Base-by-base conservation (phyloP, 2,888 invertebrate species). In the Tetranychus piercei region DNA sequence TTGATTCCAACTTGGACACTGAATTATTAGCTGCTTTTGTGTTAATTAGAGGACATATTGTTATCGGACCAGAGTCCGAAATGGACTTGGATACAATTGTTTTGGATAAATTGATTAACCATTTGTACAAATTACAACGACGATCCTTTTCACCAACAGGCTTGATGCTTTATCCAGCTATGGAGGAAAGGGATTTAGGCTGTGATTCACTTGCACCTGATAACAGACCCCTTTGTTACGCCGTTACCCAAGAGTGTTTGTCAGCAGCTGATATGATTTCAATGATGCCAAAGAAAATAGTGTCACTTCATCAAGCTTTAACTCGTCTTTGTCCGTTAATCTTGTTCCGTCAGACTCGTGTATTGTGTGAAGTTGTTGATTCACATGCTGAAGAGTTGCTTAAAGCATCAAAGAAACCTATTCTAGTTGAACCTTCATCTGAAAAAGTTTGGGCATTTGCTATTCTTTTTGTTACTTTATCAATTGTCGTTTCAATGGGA, bases 401-500 rank as follows among this genome's bases (percentile, higher is more conserved):
- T 11, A 11, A n/a, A 11, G 71, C 71, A 9, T 65, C 73, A 67
- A 77, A 74, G 20, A 67, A 69, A 11, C 55, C 55, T 6, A 70
- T 74, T 8, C 44, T 77, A 18, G 75, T 76, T 15, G 77, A 77
- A 44, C 77, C 77, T 44, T 73, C 76, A 6, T 73, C 73, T 55
- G 76, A 77, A 34, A 77, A 74, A 22, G 77, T 77, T 43, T 77
- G 76, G 76, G 73, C 70, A 6, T 77, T 77, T 44, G 74, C 74
- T 0, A 69, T 77, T 22, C 72, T 77, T 6, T 77, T 77, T 71
- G 77, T 77, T 11, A 76, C 75, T 6, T 72, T 77, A 4, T 77
- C 77, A 6, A 77, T 77, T 11, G 66, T 77, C 4, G 77, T 77
- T 6, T 77, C 77, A 64, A 77, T 77, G 76, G 77, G 77, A 43